Conservation (phyloP, 2,888 invertebrate species). For the Trachelus stipa region DNA sequence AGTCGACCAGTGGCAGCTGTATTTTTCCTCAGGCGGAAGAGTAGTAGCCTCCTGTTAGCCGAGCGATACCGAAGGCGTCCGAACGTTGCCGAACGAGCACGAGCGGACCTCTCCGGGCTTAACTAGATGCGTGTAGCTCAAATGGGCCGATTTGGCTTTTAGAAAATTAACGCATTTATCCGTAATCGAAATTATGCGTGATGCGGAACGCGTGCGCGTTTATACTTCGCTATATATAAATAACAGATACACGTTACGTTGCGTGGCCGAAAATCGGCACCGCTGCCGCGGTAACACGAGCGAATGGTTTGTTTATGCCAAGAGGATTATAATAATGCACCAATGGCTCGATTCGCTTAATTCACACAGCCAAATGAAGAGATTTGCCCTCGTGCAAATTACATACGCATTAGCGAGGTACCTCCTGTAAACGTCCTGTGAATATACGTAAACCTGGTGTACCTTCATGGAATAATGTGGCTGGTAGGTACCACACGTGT, state of each 20-base stretch:
- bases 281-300: not conserved
- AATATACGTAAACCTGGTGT: not conserved
- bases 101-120: not conserved
- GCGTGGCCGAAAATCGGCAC: not conserved
- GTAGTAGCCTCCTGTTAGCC: not conserved
- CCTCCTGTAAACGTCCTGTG: not conserved
- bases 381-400: slow-evolving; percentile 43
- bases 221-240: not conserved
- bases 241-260: not conserved
- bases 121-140: slow-evolving; percentile 16
- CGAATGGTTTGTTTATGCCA: slow-evolving; percentile 4
- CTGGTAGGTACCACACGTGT: not conserved
- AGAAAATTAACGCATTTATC: slow-evolving; percentile 32
- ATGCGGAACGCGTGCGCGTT: slow-evolving; percentile 20
- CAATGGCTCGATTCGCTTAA: slow-evolving; percentile 34
- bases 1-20: not conserved
- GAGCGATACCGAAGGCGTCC: not conserved
- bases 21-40: slow-evolving; percentile 8
- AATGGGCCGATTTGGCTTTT: slow-evolving; percentile 29
- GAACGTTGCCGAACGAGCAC: not conserved
- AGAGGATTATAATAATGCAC: slow-evolving; percentile 8
- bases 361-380: slow-evolving; percentile 1
- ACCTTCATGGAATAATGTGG: not conserved
- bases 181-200: slow-evolving; percentile 60
- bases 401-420: slow-evolving; percentile 29